These are phyloP conservation scores for Galerucella calmariensis DNA, from an alignment of 2,888 invertebrate species.

Conservation along the genomic window DNA sequence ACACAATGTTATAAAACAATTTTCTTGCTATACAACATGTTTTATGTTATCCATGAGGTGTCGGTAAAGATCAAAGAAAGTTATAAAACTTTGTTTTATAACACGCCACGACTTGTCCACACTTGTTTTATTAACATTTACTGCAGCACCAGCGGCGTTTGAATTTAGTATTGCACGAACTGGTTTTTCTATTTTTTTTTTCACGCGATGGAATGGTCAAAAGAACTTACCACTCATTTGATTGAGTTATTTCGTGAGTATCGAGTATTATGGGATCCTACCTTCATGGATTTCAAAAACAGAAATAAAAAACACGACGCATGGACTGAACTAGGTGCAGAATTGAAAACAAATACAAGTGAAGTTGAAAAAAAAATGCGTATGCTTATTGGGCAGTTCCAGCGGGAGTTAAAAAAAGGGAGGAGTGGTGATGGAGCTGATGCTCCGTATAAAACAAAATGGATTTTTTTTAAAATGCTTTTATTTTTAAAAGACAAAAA, in stretches of 20 bases:
- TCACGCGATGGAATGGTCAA: conserved; percentile 18
- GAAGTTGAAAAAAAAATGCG: conserved; percentile 34
- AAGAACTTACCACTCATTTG: conserved; percentile 26
- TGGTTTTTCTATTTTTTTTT: not conserved
- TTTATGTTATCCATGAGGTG: too few species aligned
- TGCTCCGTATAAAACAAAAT: conserved; percentile 25
- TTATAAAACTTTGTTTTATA: not conserved
- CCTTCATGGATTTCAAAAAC: conserved; percentile 35
- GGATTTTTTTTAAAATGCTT: conserved; percentile 26
- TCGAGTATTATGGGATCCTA: conserved; percentile 35
- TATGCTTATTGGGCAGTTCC: conserved; percentile 12
- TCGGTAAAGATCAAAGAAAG: too few species aligned
- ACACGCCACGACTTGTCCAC: not conserved
- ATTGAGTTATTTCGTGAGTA: conserved; percentile 36
- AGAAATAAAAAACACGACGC: conserved; percentile 37
- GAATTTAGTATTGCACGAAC: conserved; percentile 16
- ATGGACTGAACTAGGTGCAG: conserved; percentile 26
- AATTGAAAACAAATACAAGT: conserved; percentile 33
- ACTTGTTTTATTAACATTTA: conserved; percentile 16
- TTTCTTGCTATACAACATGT: too few species aligned
- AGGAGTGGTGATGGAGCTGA: conserved; percentile 25
- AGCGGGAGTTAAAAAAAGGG: conserved; percentile 27
- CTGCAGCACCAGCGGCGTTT: conserved; percentile 21
- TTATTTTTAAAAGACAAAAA: conserved; percentile 21
- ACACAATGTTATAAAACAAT: too few species aligned